phyloP scores from a whole-genome alignment of 2,797 vertebrate genomes.

The Coluber constrictor region DNA sequence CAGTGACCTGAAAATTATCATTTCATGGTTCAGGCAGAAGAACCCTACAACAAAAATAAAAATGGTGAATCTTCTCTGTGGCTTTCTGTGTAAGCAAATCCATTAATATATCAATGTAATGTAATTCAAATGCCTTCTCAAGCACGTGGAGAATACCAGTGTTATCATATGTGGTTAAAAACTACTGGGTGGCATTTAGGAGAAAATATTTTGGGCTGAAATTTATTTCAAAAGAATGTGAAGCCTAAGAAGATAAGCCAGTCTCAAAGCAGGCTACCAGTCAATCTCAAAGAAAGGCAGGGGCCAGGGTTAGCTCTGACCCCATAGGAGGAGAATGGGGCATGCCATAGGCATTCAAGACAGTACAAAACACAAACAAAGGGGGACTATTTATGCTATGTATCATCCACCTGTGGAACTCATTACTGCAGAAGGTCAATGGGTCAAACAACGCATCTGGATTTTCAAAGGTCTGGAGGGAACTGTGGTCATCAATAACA shows the following conservation, averaged over 20 bases:
- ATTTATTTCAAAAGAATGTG: neutral
- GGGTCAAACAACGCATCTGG: conserved; percentile 29
- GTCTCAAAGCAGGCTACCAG: neutral
- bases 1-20: neutral
- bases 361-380: conserved; percentile 26
- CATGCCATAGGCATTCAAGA: conserved; percentile 17
- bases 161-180: neutral
- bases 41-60: neutral
- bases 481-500: conserved; percentile 26
- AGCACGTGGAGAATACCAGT: neutral
- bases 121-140: neutral
- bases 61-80: fast-evolving
- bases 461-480: conserved; percentile 45
- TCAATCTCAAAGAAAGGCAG: neutral
- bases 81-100: neutral
- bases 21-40: neutral
- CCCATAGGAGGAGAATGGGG: neutral
- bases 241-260: neutral
- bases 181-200: neutral
- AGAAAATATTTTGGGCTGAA: neutral
- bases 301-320: neutral
- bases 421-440: conserved; percentile 29
- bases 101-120: neutral
- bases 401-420: conserved; percentile 31
- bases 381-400: conserved; percentile 14